Evolutionary conservation across 92 coral and sea anemone species (phyloP), one percentile per base, ranked within the genome.

Genomic region (Desmophyllum pertusum): DNA sequence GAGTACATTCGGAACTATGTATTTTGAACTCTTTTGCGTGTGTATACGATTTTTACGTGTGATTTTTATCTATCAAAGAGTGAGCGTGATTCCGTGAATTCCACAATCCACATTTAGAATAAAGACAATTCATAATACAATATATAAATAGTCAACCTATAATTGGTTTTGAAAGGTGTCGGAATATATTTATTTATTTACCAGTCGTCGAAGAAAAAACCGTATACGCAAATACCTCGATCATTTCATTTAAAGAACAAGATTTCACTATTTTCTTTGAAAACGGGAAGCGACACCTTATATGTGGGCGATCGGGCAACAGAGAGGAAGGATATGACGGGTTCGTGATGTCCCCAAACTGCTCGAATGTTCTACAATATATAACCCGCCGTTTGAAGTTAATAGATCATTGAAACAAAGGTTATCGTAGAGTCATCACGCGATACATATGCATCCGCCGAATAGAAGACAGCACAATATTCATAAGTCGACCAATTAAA

Each of bases 371-470:
- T 15, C 83, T 79, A 17, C 64, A 37, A 25, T 78, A n/a, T n/a
- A n/a, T n/a, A 48, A 23, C 38, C 23, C 73, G 19, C 62, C 35
- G 19, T 42, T 78, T 42, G 59, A 21, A 36, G 48, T 38, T 33
- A 55, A 76, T 57, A 61, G 43, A 31, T 46, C 75, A 63, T 46
- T 6, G 2, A 80, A 51, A 35, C 63, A n/a, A 35, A 37, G 84
- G 84, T 70, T 80, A 80, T 80, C 84, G 30, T 6, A 23, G 39
- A 50, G 76, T 46, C 76, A 80, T 80, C 84, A 80, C 31, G 35
- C 76, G 76, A 66, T 67, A 48, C 62, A 46, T 25, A 35, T 27
- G 48, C 73, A 67, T 67, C 46, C 73, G 73, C n/a, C n/a, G n/a
- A n/a, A 67, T 36, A 27, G n/a, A 59, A 59, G 3, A 38, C 10